Percentiles rank a stretch among this genome's conserved stretches.
These are phyloP conservation scores for Fragum sueziense DNA, from an alignment of 2,888 invertebrate species.

Conservation along the genomic window DNA sequence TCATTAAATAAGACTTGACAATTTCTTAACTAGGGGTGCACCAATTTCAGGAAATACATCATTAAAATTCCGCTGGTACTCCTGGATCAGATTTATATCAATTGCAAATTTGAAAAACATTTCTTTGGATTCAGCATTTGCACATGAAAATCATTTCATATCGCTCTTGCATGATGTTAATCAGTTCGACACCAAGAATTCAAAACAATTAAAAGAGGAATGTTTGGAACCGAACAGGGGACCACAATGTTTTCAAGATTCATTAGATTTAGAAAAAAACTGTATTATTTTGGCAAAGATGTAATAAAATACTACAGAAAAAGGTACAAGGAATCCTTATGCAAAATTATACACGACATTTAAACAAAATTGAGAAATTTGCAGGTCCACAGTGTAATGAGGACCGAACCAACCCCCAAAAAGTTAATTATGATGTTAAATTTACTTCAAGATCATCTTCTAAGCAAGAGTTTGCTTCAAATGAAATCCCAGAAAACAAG, in stretches of 20 bases:
- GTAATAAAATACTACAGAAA: not conserved
- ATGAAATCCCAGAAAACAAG: not conserved
- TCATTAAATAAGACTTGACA: no score
- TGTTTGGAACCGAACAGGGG: not conserved
- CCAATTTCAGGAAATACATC: no score
- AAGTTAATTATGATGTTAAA: not conserved
- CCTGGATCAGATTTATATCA: not conserved
- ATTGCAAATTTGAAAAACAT: not conserved
- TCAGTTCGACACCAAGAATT: not conserved
- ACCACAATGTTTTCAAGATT: not conserved
- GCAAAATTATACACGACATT: not conserved
- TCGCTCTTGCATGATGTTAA: not conserved
- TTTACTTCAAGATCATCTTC: not conserved
- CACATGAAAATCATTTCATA: not conserved
- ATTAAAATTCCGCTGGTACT: not conserved
- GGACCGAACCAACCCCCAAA: not conserved
- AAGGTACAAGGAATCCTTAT: not conserved
- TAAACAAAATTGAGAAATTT: not conserved
- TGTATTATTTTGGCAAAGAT: not conserved
- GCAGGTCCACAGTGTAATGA: not conserved
- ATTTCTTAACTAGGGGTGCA: no score
- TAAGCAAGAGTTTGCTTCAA: not conserved
- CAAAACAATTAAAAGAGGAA: not conserved
- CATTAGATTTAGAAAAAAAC: not conserved
- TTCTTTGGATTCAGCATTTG: not conserved